Evolutionary conservation across 2,113 vertebrate species (phyloP).

Genomic region (Pantherophis guttatus): DNA sequence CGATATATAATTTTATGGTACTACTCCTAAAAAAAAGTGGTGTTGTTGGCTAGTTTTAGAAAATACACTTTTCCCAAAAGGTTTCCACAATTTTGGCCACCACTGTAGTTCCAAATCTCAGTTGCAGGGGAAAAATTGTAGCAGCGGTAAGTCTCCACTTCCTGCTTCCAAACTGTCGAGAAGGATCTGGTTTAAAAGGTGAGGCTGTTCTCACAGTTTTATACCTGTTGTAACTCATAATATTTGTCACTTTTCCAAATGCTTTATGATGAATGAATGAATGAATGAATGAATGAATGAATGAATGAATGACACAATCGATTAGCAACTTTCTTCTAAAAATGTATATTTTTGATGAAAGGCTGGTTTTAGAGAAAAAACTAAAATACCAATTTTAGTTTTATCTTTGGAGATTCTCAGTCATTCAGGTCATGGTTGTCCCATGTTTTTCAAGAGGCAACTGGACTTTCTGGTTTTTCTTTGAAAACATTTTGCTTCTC

Average conservation of each 20-base stretch:
- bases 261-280: neutral
- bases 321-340: neutral
- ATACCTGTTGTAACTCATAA: neutral
- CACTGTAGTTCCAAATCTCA: neutral
- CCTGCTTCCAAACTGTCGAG: neutral
- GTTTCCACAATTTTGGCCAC: too few relatives aligned
- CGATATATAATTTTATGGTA: too few relatives aligned
- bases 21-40: too few relatives aligned
- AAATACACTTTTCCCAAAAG: too few relatives aligned
- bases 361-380: neutral
- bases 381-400: neutral
- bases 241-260: neutral
- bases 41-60: too few relatives aligned
- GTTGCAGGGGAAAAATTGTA: neutral
- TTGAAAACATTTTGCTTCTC: too few relatives aligned
- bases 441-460: too few relatives aligned
- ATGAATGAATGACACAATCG: neutral
- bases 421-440: too few relatives aligned
- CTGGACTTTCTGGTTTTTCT: too few relatives aligned
- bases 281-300: neutral
- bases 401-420: neutral
- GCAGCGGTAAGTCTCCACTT: neutral
- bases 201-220: neutral
- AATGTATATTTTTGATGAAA: neutral
- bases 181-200: neutral